These are phyloP conservation scores for Biston betularia DNA, from an alignment of 2,888 invertebrate species.

Conservation along the genomic window DNA sequence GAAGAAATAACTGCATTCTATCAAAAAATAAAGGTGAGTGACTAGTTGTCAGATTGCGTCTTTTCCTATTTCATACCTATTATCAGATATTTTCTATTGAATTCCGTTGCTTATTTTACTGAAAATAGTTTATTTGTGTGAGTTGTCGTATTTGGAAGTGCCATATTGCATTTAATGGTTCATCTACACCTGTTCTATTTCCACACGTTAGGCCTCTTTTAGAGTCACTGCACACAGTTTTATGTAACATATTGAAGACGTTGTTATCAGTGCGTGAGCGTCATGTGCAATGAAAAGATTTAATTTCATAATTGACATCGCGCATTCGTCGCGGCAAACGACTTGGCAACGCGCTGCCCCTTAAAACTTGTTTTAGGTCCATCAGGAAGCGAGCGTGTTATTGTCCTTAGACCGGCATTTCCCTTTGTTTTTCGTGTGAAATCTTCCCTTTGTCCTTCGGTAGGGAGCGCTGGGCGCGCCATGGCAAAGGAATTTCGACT, in stretches of 20 bases:
- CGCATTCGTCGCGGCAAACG: constrained; percentile 66
- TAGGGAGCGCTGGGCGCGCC: constrained; percentile 78
- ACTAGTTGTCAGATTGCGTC: constrained; percentile 83
- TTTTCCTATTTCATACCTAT: constrained; percentile 75
- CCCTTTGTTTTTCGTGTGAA: constrained; percentile 82
- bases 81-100: constrained; percentile 60
- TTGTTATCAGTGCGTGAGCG: constrained; percentile 58
- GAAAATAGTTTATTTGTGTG: constrained; percentile 45
- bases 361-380: constrained; percentile 64
- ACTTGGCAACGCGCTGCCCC: constrained; percentile 75
- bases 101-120: constrained; percentile 62
- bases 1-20: constrained; percentile 72
- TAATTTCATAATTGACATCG: constrained; percentile 74
- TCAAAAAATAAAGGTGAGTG: constrained; percentile 82
- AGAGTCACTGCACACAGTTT: constrained; percentile 38
- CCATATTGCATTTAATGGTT: constrained; percentile 58
- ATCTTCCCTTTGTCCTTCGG: constrained; percentile 82
- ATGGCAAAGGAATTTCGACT: constrained; percentile 81
- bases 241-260: constrained; percentile 54
- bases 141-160: constrained; percentile 47
- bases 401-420: constrained; percentile 74
- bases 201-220: constrained; percentile 57
- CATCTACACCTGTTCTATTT: constrained; percentile 57
- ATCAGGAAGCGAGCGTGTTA: constrained; percentile 67
- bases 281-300: constrained; percentile 63